Evolutionary conservation across 2,797 vertebrate species (phyloP), one percentile per base, ranked within the genome.

Genomic region (Onychomys torridus): DNA sequence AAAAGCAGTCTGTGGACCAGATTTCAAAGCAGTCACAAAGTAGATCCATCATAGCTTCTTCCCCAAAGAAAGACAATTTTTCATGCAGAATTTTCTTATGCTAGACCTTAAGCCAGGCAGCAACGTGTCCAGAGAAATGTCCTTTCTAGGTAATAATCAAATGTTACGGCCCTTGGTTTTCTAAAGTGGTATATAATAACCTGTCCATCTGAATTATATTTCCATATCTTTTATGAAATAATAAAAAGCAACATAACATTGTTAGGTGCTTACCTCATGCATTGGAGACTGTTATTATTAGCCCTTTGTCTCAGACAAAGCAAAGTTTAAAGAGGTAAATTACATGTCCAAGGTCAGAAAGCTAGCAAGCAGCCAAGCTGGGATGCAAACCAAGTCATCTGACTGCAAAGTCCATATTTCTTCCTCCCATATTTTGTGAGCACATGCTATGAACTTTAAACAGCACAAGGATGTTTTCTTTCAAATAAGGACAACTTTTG

Each of bases 121-220:
- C 21, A 16, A 95, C 43, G 34, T 71, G 43, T 89, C 78, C 75
- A 79, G 13, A 89, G 69, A 73, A 93, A 97, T 77, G 61, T 57
- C 55, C 63, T 96, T 91, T 75, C 59, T 71, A 34, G 55, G 23
- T 69, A 83, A 90, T 94, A 92, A 89, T 85, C 86, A 93, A 91
- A 67, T 55, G 83, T 69, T 90, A 87, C 59, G 89, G 77, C 59
- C 94, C 90, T 96, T 93, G 91, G 78, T 96, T 98, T 97, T 94
- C 78, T 90, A 91, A 97, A 89, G 25, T 81, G 46, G 27, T 69
- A 92, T 84, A 69, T 92, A 90, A 92, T 93, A 93, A 90, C 86
- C 67, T 96, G 46, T 85, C 46, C 40, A 65, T 84, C 69, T 90
- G 40, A 89, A 91, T n/a, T 90, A 25, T 52, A 83, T 71, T 83